Evolutionary conservation across 2,113 vertebrate species (phyloP), one percentile per base, ranked within the genome.

Genomic region (Stegastes partitus): DNA sequence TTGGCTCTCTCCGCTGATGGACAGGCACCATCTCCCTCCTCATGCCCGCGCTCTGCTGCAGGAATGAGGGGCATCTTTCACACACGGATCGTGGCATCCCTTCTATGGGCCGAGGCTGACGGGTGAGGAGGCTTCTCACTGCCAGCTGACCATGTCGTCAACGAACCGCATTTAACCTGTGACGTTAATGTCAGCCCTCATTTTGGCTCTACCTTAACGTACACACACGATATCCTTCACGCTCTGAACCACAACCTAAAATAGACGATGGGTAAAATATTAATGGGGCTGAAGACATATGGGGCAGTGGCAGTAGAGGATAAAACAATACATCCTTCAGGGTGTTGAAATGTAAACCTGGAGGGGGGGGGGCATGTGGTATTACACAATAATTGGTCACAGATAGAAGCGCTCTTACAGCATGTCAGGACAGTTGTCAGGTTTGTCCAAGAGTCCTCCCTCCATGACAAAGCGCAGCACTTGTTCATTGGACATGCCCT

Each of bases 391-490:
- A 66, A 28, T 9, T 57, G 45, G 37, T 62, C 25, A 31, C 15
- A n/a, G 25, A 34, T 11, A 55, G 1, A 2, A 31, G 56, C 21
- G 39, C 26, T 94, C 95, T 94, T 65, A 99, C 98, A 99, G 94
- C 97, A 99, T 98, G 91, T 99, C 98, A 0, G 97, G 96, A 82
- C 98, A 99, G 82, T 98, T 98, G 93, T 99, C 97, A 0, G 98
- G 97, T 83, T 99, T 98, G 55, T 99, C 98, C 94, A 99, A 92
- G 77, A 99, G 96, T 44, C 97, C 97, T 4, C 98, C 98, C 69
- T 99, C 98, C 97, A 99, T 99, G 89, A 99, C 98, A 0, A 99
- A 99, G 78, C 97, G 98, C 63, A 99, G 96, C 77, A 99, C 98
- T 91, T 99, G 98, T 73, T 99, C 98, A 1, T 99, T 99, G 93